Percentiles rank a stretch among this genome's conserved stretches.
These are phyloP conservation scores for Fragum whitleyi DNA, from an alignment of 2,888 invertebrate genomes.

Conservation along the genomic window DNA sequence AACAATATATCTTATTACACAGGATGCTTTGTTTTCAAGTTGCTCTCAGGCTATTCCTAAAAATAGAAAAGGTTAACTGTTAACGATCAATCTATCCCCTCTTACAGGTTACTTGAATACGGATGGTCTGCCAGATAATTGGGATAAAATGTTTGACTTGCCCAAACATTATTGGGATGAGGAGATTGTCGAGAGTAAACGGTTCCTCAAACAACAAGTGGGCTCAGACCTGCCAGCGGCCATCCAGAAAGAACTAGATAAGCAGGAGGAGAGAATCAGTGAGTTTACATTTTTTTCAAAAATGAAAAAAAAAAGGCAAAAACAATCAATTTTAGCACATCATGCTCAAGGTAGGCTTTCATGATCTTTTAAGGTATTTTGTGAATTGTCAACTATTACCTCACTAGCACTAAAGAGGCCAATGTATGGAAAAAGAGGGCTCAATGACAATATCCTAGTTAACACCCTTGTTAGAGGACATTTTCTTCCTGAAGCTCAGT, in stretches of 20 bases:
- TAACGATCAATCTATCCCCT: background rate
- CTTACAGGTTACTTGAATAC: slow-evolving; percentile 88
- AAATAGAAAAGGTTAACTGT: too few species aligned
- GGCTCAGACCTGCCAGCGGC: slow-evolving; percentile 93
- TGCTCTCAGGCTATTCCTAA: too few species aligned
- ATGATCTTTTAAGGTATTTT: background rate
- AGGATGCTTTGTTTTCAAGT: too few species aligned
- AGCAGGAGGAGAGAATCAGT: slow-evolving; percentile 88
- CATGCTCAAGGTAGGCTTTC: background rate
- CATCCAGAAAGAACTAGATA: slow-evolving; percentile 90
- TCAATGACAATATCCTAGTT: too few species aligned
- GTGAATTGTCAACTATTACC: background rate
- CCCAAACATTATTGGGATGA: slow-evolving; percentile 96
- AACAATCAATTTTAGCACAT: background rate
- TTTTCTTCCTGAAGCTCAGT: too few species aligned
- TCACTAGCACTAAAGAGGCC: background rate
- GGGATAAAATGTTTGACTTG: slow-evolving; percentile 93
- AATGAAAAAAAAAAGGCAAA: too few species aligned
- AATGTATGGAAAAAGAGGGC: too few species aligned
- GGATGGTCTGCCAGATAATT: slow-evolving; percentile 89
- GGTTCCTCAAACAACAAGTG: slow-evolving; percentile 96
- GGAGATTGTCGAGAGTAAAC: slow-evolving; percentile 91
- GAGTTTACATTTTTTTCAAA: background rate
- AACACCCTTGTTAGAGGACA: too few species aligned
- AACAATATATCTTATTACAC: too few species aligned